phyloP scores from a whole-genome alignment of 2,888 invertebrate species.

The Caenorhabditis wallacei region DNA sequence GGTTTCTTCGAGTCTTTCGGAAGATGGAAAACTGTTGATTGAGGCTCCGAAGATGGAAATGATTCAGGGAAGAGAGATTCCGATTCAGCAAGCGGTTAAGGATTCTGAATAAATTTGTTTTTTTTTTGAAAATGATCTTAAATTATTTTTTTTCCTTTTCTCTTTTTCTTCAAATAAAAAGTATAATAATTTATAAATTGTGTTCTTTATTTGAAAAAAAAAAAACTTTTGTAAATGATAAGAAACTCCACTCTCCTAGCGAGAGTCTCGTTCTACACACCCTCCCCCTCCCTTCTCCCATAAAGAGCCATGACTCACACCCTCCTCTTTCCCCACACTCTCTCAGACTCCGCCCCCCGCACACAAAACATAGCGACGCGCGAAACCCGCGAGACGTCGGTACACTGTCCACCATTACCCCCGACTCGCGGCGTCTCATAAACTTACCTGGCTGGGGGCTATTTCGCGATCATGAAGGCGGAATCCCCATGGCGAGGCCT shows the following conservation, averaged over 20 bases:
- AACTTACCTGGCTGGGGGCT: constrained; percentile 85
- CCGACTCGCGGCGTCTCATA: too few species aligned
- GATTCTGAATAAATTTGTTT: not conserved
- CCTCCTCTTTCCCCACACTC: not conserved
- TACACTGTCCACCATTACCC: too few species aligned
- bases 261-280: too few species aligned
- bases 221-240: too few species aligned
- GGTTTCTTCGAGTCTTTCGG: constrained; percentile 48
- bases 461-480: constrained; percentile 88
- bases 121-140: not conserved
- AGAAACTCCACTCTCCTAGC: too few species aligned
- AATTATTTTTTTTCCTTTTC: constrained; percentile 1
- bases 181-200: too few species aligned
- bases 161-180: not conserved
- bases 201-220: too few species aligned
- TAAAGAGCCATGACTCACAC: not conserved
- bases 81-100: constrained; percentile 26
- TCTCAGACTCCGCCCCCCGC: not conserved
- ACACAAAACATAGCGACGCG: not conserved
- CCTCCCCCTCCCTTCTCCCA: too few species aligned
- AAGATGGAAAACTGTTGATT: constrained; percentile 57
- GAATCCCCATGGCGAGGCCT: constrained; percentile 88
- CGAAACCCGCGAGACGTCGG: too few species aligned
- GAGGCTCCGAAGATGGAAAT: constrained; percentile 57
- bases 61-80: constrained; percentile 46